Evolutionary conservation across 2,113 vertebrate species (phyloP), one percentile per base, ranked within the genome.

Genomic region (Pseudorasbora parva): DNA sequence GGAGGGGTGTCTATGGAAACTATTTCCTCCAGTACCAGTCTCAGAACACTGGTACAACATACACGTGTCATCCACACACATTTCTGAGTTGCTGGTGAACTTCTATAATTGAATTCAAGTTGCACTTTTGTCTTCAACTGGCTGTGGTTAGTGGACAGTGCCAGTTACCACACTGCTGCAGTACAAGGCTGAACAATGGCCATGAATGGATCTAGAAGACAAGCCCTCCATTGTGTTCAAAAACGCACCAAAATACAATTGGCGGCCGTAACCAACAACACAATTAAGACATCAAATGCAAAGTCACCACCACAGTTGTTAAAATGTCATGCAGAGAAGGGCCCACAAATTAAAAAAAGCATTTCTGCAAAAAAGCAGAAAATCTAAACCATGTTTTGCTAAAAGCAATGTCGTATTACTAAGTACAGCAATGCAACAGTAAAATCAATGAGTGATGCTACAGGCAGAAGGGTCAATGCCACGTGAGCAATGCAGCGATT

Each of bases 81-180:
- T 45, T 73, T 15, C 8, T 1, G 5, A 25, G 73, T 11, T 21
- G 56, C 15, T 33, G 69, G 56, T 69, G 27, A 87, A 81, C 56
- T 76, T 76, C 74, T 85, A 74, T 69, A 82, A 82, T 66, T 68
- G 41, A 85, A 85, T 78, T 57, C 9, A 78, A 82, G 74, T 57
- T 15, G 71, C 3, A 11, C 66, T 75, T 82, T 82, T 75, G 41
- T 79, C 76, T 83, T 85, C 54, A 49, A 78, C 59, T 85, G 62
- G 23, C 30, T 60, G 43, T 64, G 64, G 77, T 64, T 19, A 57
- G 27, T 2, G 33, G 27, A 57, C 23, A 11, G 77, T 86, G 87
- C 87, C 87, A 88, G 87, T 82, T 86, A 88, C 87, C 77, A 81
- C 19, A 45, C 30, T 9, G 33, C 37, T 57, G 25, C 19, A 47